phyloP scores from a whole-genome alignment of 53 echinoderm and acorn worm species.

The Mesocentrotus franciscanus region DNA sequence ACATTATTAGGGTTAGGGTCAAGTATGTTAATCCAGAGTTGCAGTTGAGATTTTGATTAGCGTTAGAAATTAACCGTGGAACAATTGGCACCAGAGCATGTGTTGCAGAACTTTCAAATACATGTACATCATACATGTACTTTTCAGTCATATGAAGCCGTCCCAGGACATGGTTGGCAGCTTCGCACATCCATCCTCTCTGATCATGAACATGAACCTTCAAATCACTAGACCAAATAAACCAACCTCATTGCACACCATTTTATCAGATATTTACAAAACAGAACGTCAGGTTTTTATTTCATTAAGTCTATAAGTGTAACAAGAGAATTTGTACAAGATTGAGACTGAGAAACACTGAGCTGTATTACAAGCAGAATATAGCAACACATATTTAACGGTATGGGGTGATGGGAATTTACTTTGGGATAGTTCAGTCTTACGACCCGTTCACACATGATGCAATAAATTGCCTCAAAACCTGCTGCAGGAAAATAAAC shows the following conservation, averaged over 20 bases:
- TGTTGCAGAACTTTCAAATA: too few relatives aligned
- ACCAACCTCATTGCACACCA: not conserved
- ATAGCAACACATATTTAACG: not conserved
- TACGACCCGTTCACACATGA: not conserved
- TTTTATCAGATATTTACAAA: conserved; percentile 65
- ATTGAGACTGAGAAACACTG: conserved; percentile 12
- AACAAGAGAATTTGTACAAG: conserved; percentile 59
- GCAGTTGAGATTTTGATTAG: too few relatives aligned
- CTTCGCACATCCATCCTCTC: too few relatives aligned
- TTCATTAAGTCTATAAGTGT: conserved; percentile 52
- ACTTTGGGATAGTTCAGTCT: not conserved
- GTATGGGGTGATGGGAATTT: not conserved
- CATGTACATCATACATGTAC: too few relatives aligned
- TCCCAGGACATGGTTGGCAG: too few relatives aligned
- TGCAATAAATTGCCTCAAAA: not conserved
- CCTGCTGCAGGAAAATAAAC: not conserved
- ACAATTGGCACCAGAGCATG: too few relatives aligned
- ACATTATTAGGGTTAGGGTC: too few relatives aligned
- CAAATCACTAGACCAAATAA: not conserved
- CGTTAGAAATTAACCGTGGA: too few relatives aligned
- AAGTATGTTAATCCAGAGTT: too few relatives aligned
- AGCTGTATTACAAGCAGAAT: conserved; percentile 46
- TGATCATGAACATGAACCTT: too few relatives aligned
- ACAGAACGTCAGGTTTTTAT: conserved; percentile 65
- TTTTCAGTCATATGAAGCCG: too few relatives aligned